Evolutionary conservation across 2,113 vertebrate genomes (phyloP).

Genomic region (Pseudopipra pipra): DNA sequence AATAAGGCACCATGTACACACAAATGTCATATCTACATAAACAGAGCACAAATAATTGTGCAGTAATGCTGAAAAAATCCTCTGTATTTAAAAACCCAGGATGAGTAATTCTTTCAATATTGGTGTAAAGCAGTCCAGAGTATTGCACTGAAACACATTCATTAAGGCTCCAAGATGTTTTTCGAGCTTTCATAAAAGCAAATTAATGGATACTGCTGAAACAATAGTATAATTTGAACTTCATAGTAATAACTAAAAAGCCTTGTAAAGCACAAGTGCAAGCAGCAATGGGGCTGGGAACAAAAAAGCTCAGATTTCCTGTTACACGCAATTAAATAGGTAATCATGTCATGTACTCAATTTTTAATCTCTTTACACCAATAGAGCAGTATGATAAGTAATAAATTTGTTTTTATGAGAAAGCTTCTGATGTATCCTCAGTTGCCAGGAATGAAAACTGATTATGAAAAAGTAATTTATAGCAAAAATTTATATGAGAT

Average conservation of each 20-base stretch:
- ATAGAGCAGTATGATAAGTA: not conserved
- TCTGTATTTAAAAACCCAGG: fast-evolving
- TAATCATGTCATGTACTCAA: not conserved
- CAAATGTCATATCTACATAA: not conserved
- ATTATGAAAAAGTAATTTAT: slow-evolving; percentile 2
- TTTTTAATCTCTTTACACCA: slow-evolving; percentile 28
- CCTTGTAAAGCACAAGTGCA: not conserved
- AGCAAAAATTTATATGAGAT: not conserved
- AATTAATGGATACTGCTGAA: not conserved
- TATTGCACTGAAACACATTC: not conserved
- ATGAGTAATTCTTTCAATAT: not conserved
- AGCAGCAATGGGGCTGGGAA: not conserved
- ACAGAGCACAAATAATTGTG: not conserved
- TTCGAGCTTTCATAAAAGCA: not conserved
- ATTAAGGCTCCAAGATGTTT: not conserved
- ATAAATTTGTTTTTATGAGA: slow-evolving; percentile 17
- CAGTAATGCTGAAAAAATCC: not conserved
- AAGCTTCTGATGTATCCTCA: not conserved
- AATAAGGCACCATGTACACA: not conserved
- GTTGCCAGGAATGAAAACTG: not conserved
- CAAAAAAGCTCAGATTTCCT: not conserved
- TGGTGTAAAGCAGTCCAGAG: not conserved
- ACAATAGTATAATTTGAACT: not conserved
- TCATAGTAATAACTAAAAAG: not conserved
- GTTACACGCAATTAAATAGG: slow-evolving; percentile 13